Evolutionary conservation across 2,888 invertebrate species (phyloP).

Genomic region (Drosophila quasianomalipes): DNA sequence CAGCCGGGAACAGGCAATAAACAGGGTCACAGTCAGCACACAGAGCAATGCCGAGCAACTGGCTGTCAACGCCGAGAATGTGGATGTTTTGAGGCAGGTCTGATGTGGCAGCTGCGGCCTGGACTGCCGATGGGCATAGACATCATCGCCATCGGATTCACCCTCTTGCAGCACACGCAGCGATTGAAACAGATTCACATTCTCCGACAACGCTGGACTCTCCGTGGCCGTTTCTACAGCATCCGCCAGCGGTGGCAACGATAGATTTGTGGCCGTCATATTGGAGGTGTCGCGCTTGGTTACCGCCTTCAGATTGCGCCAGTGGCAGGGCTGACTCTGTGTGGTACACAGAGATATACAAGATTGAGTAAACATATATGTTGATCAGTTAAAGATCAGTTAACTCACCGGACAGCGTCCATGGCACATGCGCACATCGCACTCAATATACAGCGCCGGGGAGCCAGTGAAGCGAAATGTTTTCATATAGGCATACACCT

Average conservation of each 20-base stretch:
- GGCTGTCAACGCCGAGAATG: conserved; percentile 89
- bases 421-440: conserved; percentile 98
- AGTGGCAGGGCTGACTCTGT: conserved; percentile 96
- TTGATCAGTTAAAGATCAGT: background rate
- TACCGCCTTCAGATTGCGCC: conserved; percentile 94
- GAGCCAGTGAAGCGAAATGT: conserved; percentile 95
- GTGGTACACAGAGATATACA: background rate
- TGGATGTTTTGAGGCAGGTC: conserved; percentile 89
- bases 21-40: conserved; percentile 89
- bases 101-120: conserved; percentile 81
- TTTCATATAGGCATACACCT: conserved; percentile 97
- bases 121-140: conserved; percentile 65
- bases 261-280: conserved; percentile 82
- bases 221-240: conserved; percentile 63
- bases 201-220: conserved; percentile 89
- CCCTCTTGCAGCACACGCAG: conserved; percentile 95
- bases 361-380: no score
- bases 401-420: conserved; percentile 94
- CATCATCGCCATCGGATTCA: conserved; percentile 87
- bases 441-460: conserved; percentile 96
- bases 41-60: conserved; percentile 90
- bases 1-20: conserved; percentile 92
- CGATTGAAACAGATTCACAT: conserved; percentile 95
- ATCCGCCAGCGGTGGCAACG: conserved; percentile 62
- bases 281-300: conserved; percentile 89